These are phyloP conservation scores for Psylliodes chrysocephalus DNA, from an alignment of 2,888 invertebrate species.

Conservation along the genomic window DNA sequence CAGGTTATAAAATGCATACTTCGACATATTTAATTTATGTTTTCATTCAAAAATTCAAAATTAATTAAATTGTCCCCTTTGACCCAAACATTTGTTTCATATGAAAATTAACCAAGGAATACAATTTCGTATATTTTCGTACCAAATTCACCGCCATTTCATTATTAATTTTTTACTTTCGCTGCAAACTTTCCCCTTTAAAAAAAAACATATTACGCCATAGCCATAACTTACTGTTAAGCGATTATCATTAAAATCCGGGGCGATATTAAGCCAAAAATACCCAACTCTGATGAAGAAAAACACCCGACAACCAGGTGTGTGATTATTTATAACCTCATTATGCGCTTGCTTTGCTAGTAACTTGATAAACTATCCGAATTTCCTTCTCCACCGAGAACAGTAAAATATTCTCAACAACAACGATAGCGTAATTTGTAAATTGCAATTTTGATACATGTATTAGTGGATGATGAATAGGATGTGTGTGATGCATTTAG, in stretches of 20 bases:
- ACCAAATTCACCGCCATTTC: too few relatives aligned
- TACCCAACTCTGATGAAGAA: constrained; percentile 3
- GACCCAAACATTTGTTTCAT: too few relatives aligned
- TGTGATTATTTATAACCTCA: constrained; percentile 15
- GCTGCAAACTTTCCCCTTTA: constrained; percentile 4
- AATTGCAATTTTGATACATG: constrained; percentile 1
- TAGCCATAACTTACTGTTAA: neutral
- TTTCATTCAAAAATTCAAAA: too few relatives aligned
- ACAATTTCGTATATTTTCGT: too few relatives aligned
- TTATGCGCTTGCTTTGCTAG: constrained; percentile 2
- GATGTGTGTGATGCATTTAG: too few relatives aligned
- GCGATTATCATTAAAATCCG: constrained; percentile 8
- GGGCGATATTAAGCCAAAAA: constrained; percentile 7
- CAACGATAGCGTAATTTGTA: constrained; percentile 2
- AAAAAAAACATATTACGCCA: neutral
- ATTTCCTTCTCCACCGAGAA: neutral
- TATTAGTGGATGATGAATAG: too few relatives aligned
- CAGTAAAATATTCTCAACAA: neutral
- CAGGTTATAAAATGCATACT: too few relatives aligned
- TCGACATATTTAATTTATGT: too few relatives aligned
- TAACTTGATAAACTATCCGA: constrained; percentile 11
- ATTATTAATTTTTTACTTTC: neutral
- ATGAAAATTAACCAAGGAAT: too few relatives aligned
- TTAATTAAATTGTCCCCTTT: too few relatives aligned
- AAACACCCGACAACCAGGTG: constrained; percentile 9